A percentile compares a stretch with the other conserved stretches of the same genome.
Conservation (phyloP, 2,797 vertebrate genomes). For the Brachyalestes nurse region DNA sequence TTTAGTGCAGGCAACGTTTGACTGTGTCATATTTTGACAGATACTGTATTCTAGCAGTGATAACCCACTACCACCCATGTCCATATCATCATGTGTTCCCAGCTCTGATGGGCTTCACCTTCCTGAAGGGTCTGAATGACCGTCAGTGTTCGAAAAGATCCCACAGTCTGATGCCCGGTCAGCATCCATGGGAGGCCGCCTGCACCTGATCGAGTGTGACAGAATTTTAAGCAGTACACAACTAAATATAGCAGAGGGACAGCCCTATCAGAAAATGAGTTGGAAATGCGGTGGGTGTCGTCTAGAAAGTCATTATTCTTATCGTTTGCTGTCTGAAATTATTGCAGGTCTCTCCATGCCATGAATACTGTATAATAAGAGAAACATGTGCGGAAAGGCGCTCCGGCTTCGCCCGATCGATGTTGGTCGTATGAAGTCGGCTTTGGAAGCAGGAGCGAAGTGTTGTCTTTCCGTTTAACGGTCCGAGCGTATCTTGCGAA, state of each 20-base stretch:
- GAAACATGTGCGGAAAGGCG: constrained; percentile 74
- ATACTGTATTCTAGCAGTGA: too few species aligned
- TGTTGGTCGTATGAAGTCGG: constrained; percentile 67
- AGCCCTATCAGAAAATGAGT: constrained; percentile 87
- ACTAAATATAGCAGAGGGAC: constrained; percentile 81
- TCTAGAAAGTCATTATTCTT: constrained; percentile 89
- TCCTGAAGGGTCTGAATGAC: not conserved
- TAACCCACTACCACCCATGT: too few species aligned
- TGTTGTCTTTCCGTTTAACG: not conserved
- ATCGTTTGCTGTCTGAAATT: constrained; percentile 85
- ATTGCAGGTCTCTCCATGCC: constrained; percentile 85
- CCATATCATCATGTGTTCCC: not conserved
- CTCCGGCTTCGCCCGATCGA: constrained; percentile 78
- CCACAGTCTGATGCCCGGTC: not conserved
- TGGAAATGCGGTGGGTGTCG: constrained; percentile 81
- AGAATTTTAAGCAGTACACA: constrained; percentile 86
- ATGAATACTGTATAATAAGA: constrained; percentile 86
- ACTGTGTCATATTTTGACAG: too few species aligned
- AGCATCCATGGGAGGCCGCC: constrained; percentile 72
- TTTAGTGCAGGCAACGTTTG: too few species aligned
- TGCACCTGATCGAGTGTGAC: constrained; percentile 77
- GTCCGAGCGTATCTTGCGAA: not conserved
- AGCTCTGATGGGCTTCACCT: not conserved
- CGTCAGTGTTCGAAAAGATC: not conserved
- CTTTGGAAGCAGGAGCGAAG: constrained; percentile 56